Evolutionary conservation across 2,113 vertebrate species (phyloP), one percentile per base, ranked within the genome.

Genomic region (Gavialis gangeticus): DNA sequence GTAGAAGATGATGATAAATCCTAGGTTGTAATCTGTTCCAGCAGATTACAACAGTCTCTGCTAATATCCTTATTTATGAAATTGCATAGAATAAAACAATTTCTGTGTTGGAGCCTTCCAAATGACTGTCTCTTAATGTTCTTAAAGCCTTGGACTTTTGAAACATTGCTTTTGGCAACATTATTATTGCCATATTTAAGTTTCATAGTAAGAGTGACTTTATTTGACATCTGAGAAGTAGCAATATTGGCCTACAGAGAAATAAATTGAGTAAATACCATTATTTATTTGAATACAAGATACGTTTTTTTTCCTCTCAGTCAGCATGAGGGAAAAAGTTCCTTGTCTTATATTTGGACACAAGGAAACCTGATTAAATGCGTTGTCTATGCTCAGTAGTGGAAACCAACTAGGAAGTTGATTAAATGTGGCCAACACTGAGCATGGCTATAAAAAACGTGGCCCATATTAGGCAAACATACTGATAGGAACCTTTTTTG

Each of bases 71-170:
- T 77, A 67, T 10, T 27, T 28, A 80, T 82, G 1, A 66, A 71
- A 84, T 15, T 94, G 79, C 95, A 28, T 2, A 64, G 80, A 93
- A 69, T 2, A 34, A 5, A 11, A 13, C 57, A 6, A 62, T 79
- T 93, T 94, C 13, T 75, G 0, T 67, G 46, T 80, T 90, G 64
- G 66, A 71, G 84, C 8, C 19, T 46, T 83, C 66, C 76, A 4
- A 93, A 78, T 88, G 1, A 58, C 9, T 94, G 75, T 85, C 69
- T 73, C 24, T 12, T 84, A 79, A 64, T 87, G 60, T 14, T 8
- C 28, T 89, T 89, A 91, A 91, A 79, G 19, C 56, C 90, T 73
- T 89, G 90, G 54, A 73, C 14, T 17, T 87, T 91, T 94, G 82
- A 82, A 87, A 89, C 57, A 2, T 67, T 8, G 46, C 7, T 46